phyloP scores from a whole-genome alignment of 2,113 vertebrate species.

The human region DNA sequence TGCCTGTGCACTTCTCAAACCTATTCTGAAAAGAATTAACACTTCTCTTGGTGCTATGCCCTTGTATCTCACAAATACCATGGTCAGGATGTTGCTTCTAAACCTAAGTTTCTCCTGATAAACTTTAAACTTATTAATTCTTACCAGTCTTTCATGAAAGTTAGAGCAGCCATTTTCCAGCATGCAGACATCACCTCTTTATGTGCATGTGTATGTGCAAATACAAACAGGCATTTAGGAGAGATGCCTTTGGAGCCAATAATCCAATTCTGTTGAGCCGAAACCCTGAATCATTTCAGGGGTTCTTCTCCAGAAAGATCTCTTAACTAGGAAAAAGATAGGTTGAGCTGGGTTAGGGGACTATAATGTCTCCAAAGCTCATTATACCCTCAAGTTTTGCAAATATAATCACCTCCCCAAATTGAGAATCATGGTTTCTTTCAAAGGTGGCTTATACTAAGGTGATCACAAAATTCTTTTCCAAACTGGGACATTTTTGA shows the following conservation, averaged over 20 bases:
- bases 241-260: neutral
- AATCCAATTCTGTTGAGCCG: neutral
- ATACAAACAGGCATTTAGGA: neutral
- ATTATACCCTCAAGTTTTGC: neutral
- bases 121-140: slow-evolving; percentile 29
- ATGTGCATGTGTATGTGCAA: neutral
- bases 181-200: neutral
- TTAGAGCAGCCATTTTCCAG: slow-evolving; percentile 1
- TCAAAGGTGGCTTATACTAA: slow-evolving; percentile 30
- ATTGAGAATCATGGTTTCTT: slow-evolving; percentile 26
- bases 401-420: slow-evolving; percentile 23
- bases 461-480: neutral
- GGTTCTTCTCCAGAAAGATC: slow-evolving; percentile 7
- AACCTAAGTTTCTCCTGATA: slow-evolving; percentile 27
- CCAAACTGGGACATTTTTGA: neutral
- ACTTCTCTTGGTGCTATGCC: neutral
- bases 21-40: slow-evolving; percentile 51
- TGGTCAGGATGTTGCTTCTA: slow-evolving; percentile 20
- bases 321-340: slow-evolving; percentile 25
- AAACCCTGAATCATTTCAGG: slow-evolving; percentile 33
- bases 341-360: slow-evolving; percentile 2
- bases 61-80: neutral
- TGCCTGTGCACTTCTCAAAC: slow-evolving; percentile 24
- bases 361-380: neutral
- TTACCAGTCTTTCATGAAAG: slow-evolving; percentile 14